A percentile compares a stretch with the other conserved stretches of the same genome.
phyloP scores from a whole-genome alignment of 2,888 invertebrate genomes.

The Ypsolopha scabrella region DNA sequence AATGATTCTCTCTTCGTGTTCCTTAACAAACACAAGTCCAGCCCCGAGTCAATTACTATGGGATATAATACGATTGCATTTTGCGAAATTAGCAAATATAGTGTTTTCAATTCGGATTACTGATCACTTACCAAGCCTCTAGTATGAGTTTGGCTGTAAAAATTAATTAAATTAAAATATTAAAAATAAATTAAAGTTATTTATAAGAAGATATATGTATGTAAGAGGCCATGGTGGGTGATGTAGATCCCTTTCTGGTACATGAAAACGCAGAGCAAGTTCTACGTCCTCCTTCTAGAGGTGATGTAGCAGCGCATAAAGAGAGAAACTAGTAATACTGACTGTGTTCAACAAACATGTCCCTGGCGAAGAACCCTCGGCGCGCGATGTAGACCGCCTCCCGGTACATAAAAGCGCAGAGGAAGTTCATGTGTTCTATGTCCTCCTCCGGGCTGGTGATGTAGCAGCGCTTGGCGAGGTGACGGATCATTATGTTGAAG shows the following conservation, averaged over 20 bases:
- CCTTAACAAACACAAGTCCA: too few relatives aligned
- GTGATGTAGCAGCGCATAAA: constrained; percentile 9
- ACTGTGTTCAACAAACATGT: constrained; percentile 21
- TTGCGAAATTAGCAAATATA: too few relatives aligned
- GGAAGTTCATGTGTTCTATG: constrained; percentile 11
- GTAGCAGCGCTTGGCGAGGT: constrained; percentile 17
- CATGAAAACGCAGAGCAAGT: constrained; percentile 6
- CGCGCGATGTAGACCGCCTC: constrained; percentile 23
- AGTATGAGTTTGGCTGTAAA: too few relatives aligned
- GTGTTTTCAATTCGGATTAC: too few relatives aligned
- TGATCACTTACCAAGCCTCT: too few relatives aligned
- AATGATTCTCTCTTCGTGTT: too few relatives aligned
- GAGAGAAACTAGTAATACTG: background rate
- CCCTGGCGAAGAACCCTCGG: constrained; percentile 20
- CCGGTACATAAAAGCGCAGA: constrained; percentile 23
- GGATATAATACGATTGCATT: too few relatives aligned
- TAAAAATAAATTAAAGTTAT: too few relatives aligned
- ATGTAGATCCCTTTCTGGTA: constrained; percentile 18
- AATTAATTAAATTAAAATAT: too few relatives aligned
- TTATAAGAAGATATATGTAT: too few relatives aligned
- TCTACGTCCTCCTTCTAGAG: constrained; percentile 8
- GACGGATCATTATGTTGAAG: constrained; percentile 15
- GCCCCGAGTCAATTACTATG: too few relatives aligned
- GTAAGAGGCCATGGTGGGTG: constrained; percentile 21
- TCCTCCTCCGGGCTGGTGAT: constrained; percentile 14